Evolutionary conservation across 2,113 vertebrate species (phyloP), one percentile per base, ranked within the genome.

Genomic region (Chamaea fasciata): DNA sequence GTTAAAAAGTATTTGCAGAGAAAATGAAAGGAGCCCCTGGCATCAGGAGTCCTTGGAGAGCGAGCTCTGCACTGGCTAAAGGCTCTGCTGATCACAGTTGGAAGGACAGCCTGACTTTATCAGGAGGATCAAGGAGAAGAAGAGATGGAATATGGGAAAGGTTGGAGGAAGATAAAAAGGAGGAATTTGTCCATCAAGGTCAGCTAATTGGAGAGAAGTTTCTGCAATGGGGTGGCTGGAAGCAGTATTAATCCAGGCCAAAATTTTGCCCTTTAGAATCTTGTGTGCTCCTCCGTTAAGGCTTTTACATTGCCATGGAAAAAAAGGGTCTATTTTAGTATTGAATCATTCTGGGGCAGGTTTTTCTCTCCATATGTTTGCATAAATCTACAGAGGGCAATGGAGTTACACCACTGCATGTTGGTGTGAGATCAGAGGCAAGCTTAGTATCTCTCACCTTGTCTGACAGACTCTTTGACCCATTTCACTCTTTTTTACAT

Each of bases 351-450:
- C 73, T 86, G 83, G 85, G 88, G 83, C 80, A 90, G 91, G 57
- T 83, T 95, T 95, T 95, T 71, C 56, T 95, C 90, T 96, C 88
- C 92, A 87, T 96, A 86, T 88, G 92, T 93, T 97, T 95, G 94
- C 93, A 96, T 96, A 95, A 96, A 96, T 94, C 94, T 94, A 93
- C 87, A 95, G 93, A 97, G 95, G 94, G 92, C 95, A 96, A 92
- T 68, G 83, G 85, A 94, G 90, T 95, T 96, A 94, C 83, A 96
- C 93, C 92, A 89, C 79, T 6, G 41, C 76, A 71, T 75, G 69
- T 88, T 96, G 88, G 90, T 96, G 86, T 68, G 90, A 95, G 73
- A 96, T 92, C 92, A 96, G 92, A 95, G 70, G 65, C 80, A 90
- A 64, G 73, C 92, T 95, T 79, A 78, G 83, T 95, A 92, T 83